These are phyloP conservation scores for Pseudococcus longispinus DNA, from an alignment of 2,888 invertebrate genomes.

Conservation along the genomic window DNA sequence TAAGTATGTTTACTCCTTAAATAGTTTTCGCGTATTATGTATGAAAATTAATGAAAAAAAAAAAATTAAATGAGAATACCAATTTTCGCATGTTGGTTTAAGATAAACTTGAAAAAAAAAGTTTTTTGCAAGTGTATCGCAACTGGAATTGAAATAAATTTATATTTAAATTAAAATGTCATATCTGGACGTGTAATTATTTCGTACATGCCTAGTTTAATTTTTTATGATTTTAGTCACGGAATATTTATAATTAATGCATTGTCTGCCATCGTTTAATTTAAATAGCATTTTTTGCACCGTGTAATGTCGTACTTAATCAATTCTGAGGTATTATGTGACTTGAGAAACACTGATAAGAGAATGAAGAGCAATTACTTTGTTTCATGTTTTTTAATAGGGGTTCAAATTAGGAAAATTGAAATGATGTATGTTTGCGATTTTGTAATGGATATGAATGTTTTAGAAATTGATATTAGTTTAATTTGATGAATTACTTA, in stretches of 20 bases:
- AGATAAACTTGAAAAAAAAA: background rate
- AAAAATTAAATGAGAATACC: background rate
- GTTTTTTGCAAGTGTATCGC: background rate
- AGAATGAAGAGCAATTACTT: background rate
- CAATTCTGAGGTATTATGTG: background rate
- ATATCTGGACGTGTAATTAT: conserved; percentile 29
- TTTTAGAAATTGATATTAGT: no score
- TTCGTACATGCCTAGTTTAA: background rate
- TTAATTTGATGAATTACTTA: no score
- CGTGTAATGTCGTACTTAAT: background rate
- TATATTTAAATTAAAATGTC: conserved; percentile 34
- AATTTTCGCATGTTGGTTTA: background rate
- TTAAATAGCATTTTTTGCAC: conserved; percentile 36
- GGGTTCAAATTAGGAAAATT: background rate
- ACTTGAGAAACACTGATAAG: background rate
- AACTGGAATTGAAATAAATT: conserved; percentile 36
- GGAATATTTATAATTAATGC: conserved; percentile 32
- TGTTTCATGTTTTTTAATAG: background rate
- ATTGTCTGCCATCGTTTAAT: conserved; percentile 32
- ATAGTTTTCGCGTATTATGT: conserved; percentile 7
- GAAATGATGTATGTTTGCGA: background rate
- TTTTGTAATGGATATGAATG: no score
- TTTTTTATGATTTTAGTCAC: conserved; percentile 39
- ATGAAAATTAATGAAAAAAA: background rate
- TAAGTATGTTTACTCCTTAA: conserved; percentile 41